These are phyloP conservation scores for Salmo trutta DNA, from an alignment of 2,797 vertebrate genomes.

Conservation along the genomic window DNA sequence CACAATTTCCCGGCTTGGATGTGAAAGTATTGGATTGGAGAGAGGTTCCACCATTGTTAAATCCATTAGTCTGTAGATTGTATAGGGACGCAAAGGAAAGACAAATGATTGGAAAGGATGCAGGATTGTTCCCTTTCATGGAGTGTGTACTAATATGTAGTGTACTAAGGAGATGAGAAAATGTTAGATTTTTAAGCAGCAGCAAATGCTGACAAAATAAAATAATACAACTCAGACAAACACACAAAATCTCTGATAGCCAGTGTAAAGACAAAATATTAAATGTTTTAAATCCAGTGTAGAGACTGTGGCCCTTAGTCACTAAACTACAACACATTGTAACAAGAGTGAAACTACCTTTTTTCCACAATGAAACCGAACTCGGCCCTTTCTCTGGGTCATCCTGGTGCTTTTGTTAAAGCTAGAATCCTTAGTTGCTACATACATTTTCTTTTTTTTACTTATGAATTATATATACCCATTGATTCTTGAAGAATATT, in stretches of 20 bases:
- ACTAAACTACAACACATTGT: background rate
- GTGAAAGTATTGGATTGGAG: too few species aligned
- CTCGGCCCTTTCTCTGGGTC: background rate
- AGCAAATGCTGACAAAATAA: conserved; percentile 3
- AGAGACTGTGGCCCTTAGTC: background rate
- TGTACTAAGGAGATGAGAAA: background rate
- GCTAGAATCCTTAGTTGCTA: too few species aligned
- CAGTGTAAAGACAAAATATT: background rate
- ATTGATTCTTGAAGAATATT: too few species aligned
- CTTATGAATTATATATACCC: too few species aligned
- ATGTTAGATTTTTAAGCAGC: background rate
- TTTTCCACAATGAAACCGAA: background rate
- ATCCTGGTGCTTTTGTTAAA: background rate
- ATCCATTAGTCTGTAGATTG: background rate
- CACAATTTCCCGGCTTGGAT: too few species aligned
- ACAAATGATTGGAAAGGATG: background rate
- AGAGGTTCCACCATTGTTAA: too few species aligned
- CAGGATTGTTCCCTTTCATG: background rate
- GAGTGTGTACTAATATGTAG: background rate
- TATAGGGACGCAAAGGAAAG: background rate
- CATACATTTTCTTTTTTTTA: too few species aligned
- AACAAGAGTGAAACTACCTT: background rate
- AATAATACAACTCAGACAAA: background rate
- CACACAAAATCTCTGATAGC: background rate
- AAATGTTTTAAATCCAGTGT: background rate